These are phyloP conservation scores for Paratilapia polleni DNA, from an alignment of 2,113 vertebrate species.

Conservation along the genomic window DNA sequence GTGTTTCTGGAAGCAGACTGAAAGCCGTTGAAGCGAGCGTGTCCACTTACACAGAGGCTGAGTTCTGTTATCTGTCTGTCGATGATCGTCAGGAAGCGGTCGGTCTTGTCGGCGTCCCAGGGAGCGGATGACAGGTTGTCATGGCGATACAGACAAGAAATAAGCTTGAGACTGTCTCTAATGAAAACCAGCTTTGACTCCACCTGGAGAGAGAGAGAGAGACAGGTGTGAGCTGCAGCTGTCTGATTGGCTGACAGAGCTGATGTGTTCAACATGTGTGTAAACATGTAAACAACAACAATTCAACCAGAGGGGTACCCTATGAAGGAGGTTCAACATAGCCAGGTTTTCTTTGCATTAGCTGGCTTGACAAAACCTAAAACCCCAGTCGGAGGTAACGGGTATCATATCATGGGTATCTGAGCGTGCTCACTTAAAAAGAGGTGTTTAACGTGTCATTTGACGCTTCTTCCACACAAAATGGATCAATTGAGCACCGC, in stretches of 20 bases:
- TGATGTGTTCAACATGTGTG: not conserved
- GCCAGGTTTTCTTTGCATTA: too few species aligned
- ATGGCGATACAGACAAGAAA: conserved; percentile 13
- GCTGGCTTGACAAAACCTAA: too few species aligned
- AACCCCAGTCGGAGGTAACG: too few species aligned
- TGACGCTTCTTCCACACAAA: too few species aligned
- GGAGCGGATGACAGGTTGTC: not conserved
- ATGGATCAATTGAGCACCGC: too few species aligned
- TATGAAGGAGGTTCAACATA: too few species aligned
- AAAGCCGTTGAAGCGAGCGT: not conserved
- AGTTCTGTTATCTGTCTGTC: not conserved
- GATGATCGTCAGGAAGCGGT: not conserved
- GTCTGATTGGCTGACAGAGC: not conserved
- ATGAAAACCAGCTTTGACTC: conserved; percentile 40
- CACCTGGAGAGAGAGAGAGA: conserved; percentile 19
- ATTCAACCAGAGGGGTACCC: too few species aligned
- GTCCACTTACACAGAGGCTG: conserved; percentile 27
- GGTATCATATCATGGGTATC: too few species aligned
- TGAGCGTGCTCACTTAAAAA: too few species aligned
- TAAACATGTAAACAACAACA: not conserved
- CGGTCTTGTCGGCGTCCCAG: not conserved
- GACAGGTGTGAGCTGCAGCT: not conserved
- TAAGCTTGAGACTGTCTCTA: conserved; percentile 37
- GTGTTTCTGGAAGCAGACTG: not conserved
- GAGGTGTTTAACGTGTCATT: too few species aligned